phyloP scores from a whole-genome alignment of 2,888 invertebrate species.

The Eucriotettix oculatus region DNA sequence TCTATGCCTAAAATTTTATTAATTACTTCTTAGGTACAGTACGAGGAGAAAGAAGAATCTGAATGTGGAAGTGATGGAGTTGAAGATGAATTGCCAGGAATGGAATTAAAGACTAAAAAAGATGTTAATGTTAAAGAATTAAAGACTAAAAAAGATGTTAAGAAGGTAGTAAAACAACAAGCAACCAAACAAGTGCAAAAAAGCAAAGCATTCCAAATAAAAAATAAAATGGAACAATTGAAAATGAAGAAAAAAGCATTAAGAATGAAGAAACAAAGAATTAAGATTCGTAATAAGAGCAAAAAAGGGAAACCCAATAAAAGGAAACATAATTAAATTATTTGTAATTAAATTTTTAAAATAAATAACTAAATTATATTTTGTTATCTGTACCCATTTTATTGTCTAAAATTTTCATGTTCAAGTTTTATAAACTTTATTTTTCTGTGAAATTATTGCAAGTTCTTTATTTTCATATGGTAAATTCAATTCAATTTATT shows the following conservation, averaged over 20 bases:
- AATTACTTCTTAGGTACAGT: constrained; percentile 12
- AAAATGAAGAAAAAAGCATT: constrained; percentile 51
- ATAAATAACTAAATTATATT: not conserved
- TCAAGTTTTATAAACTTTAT: too few relatives aligned
- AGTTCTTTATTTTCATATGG: too few relatives aligned
- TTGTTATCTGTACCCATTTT: not conserved
- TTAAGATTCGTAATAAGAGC: constrained; percentile 2
- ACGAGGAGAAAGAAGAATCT: constrained; percentile 19
- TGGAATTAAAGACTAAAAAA: constrained; percentile 23
- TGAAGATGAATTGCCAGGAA: constrained; percentile 28
- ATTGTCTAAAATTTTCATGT: too few relatives aligned
- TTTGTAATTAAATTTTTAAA: not conserved
- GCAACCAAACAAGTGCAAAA: constrained; percentile 57
- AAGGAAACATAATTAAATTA: not conserved
- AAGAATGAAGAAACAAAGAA: constrained; percentile 22
- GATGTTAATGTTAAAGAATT: constrained; percentile 20
- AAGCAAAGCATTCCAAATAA: constrained; percentile 60
- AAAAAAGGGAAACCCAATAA: not conserved
- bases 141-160: constrained; percentile 39
- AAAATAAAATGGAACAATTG: constrained; percentile 49
- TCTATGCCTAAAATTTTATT: not conserved
- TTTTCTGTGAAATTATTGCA: too few relatives aligned
- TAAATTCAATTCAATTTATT: too few relatives aligned
- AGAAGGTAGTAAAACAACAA: constrained; percentile 49
- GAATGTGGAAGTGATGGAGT: constrained; percentile 20